Base-by-base conservation (phyloP, 2,888 invertebrate species). In the Villa cingulata region DNA sequence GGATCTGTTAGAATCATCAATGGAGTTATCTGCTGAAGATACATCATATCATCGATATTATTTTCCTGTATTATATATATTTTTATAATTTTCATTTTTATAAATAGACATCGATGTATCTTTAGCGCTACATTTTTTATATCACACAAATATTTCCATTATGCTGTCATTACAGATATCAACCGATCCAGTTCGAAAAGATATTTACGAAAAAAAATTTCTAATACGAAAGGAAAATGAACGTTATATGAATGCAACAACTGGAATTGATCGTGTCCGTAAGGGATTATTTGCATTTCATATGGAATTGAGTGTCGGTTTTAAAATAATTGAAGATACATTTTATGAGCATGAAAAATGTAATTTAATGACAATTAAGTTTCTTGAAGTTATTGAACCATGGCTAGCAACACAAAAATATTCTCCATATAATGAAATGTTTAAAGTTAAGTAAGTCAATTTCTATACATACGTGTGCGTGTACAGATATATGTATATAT, bases 41-140 rank as follows among this genome's bases (percentile, higher is more conserved):
- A 73, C 74, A 50, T 72, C 76, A 41, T 83, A 80, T 57, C 80
- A 78, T 55, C 68, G 74, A 37, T 72, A 78, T 55, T 81, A 76
- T 59, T 78, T 81, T 50, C 70, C 74, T 29, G 51, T 50, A 41
- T 34, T 18, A 32, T 32, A 12, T 32, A 12, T 4, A 1, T 12
- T 2, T 23, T 23, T 23, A 23, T n/a, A n/a, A n/a, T n/a, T n/a
- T n/a, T n/a, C n/a, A n/a, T n/a, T n/a, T n/a, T n/a, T n/a, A n/a
- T n/a, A n/a, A n/a, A n/a, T n/a, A n/a, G n/a, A n/a, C n/a, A n/a
- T n/a, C n/a, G n/a, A n/a, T n/a, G n/a, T n/a, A n/a, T n/a, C n/a
- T n/a, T n/a, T n/a, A n/a, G n/a, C 15, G 36, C 16, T 36, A 12
- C 15, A 7, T 2, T 3, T n/a, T 16, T 36, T 14, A n/a, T 36